Base-by-base conservation (phyloP, 2,797 vertebrate genomes). In the Rhinatrema bivittatum region DNA sequence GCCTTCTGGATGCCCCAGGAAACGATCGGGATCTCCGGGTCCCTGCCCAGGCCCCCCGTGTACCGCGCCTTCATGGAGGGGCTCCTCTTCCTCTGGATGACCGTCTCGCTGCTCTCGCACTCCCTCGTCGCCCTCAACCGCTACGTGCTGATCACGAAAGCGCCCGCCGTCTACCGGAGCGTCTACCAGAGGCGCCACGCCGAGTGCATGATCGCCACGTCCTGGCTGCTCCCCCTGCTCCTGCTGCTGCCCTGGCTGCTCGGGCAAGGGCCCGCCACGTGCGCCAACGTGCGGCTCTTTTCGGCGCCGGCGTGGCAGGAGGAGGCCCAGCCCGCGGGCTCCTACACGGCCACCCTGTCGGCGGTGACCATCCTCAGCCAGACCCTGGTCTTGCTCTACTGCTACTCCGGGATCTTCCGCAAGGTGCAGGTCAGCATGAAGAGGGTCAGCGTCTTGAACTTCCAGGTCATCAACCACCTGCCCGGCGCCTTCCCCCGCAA, bases 1-100 rank as follows among this genome's bases (percentile, higher is more conserved):
- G 86, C 86, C n/a, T 78, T 87, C 46, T 91, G 89, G 89, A 90
- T 90, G 87, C 87, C 89, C 16, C 87, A 87, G 56, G 87, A 91
- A 65, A 86, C 79, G 3, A 81, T 83, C 50, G 61, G 84, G 25
- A 66, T 88, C 49, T 79, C 82, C 5, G 56, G 60, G 1, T 66
- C 70, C 44, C 32, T 59, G 2, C 36, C 54, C 6, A 53, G 70
- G 30, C 49, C 61, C 27, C 42, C 61, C 0, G 66, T 53, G 10
- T 60, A 64, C 43, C 58, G 50, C 13, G 50, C 56, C 50, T 85
- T 53, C 64, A 83, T 30, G 69, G 82, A 56, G 64, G 58, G 78
- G 25, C 72, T 90, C 39, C 73, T 90, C 8, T 70, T 86, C 35
- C 71, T 91, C 1, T 87, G 88, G 38, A 81, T 88, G 73, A 86